Percentiles rank a stretch among this genome's conserved stretches.
Evolutionary conservation across 2,113 vertebrate species (phyloP).

Genomic region (Atractosteus spatula): DNA sequence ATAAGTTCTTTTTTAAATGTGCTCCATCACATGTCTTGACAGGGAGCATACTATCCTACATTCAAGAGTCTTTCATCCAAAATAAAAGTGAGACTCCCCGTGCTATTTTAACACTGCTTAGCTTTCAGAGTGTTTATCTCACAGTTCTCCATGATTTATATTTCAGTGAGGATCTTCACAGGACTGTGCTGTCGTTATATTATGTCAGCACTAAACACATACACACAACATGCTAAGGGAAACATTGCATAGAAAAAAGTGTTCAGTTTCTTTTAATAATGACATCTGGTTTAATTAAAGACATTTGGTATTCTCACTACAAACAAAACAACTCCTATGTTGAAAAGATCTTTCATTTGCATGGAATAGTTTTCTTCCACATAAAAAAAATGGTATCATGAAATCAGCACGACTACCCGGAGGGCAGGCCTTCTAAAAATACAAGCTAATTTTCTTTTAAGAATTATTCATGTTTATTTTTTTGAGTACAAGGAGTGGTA

Average conservation of each 20-base stretch:
- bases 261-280: not conserved
- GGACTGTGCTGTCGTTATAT: too few species aligned
- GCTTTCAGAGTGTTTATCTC: too few species aligned
- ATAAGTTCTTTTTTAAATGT: too few species aligned
- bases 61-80: too few species aligned
- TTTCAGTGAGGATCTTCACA: too few species aligned
- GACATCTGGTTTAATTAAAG: constrained; percentile 12
- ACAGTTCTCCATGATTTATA: too few species aligned
- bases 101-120: too few species aligned
- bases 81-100: too few species aligned
- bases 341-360: constrained; percentile 12
- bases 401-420: not conserved
- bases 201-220: too few species aligned
- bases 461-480: constrained; percentile 2
- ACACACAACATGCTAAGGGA: not conserved
- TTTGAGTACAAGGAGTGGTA: not conserved
- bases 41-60: too few species aligned
- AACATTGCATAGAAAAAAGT: constrained; percentile 4
- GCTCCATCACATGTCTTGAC: too few species aligned
- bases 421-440: not conserved
- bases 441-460: not conserved
- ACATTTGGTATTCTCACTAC: constrained; percentile 3
- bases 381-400: constrained; percentile 4
- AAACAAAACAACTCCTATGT: not conserved
- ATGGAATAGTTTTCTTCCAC: constrained; percentile 4